Evolutionary conservation across 2,797 vertebrate genomes (phyloP), one percentile per base, ranked within the genome.

Genomic region (Rhinella marina): DNA sequence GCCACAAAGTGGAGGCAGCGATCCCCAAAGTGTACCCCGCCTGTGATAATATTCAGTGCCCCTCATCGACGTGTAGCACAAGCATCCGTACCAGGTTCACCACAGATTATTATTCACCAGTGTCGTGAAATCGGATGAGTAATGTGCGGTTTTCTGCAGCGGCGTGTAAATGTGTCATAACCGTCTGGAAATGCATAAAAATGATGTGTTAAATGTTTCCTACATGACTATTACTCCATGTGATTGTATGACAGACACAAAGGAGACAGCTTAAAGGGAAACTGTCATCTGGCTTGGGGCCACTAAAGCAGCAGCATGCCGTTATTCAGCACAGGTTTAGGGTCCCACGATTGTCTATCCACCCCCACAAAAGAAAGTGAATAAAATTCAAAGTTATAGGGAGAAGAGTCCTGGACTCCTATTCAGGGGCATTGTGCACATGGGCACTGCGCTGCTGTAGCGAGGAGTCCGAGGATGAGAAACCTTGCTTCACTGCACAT

Each of bases 1-100:
- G 25, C 21, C 41, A 87, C 68, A 82, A 54, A 75, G 79, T 12
- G 32, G 23, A 86, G 32, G 54, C 78, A 29, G 52, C 75, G 86
- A 81, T 79, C 86, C 78, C 64, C 73, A 81, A 70, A 79, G 17
- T 50, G 19, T 19, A 23, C 52, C 6, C 13, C 8, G 66, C 16
- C 82, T 25, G 32, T 77, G n/a, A 77, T 57, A 72, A 78, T 86
- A 57, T 59, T 59, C 21, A n/a, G 14, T n/a, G 57, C 56, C 41
- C 13, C 21, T 2, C 68, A 32, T 68, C 29, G 16, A 72, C 9
- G 5, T 23, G 54, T 12, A 80, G 25, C 54, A 29, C 29, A 14
- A 79, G 6, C 3, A 4, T 25, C 29, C 23, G 21, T 32, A 27
- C 27, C 8, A 23, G 29, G 16, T 6, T 29, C n/a, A 59, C 9